phyloP scores from a whole-genome alignment of 1,140 invertebrate species.

The Bradysia coprophila region DNA sequence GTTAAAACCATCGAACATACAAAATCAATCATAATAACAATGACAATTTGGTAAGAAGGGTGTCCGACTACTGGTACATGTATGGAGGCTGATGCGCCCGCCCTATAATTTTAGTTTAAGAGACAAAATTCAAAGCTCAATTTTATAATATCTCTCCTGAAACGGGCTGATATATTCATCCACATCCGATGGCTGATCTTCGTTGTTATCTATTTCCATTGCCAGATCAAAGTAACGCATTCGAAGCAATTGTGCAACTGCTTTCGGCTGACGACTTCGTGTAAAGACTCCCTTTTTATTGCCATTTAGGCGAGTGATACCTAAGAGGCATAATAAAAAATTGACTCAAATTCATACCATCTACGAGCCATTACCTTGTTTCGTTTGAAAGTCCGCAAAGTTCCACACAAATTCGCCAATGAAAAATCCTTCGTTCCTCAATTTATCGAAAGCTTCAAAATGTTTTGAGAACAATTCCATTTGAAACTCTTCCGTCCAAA shows the following conservation, averaged over 20 bases:
- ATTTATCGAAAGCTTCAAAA: conserved; percentile 68
- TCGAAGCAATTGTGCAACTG: conserved; percentile 56
- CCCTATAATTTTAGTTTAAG: no score
- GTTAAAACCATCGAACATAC: no score
- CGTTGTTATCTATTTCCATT: conserved; percentile 35
- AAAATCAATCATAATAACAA: no score
- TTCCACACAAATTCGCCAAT: conserved; percentile 94
- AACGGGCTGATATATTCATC: no score
- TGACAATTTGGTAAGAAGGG: no score
- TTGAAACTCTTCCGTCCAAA: conserved; percentile 90
- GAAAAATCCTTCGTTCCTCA: conserved; percentile 54
- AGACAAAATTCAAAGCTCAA: no score
- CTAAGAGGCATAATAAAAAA: no score
- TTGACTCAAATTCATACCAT: no score
- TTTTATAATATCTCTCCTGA: no score
- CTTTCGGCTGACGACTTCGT: conserved; percentile 68
- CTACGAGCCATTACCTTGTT: conserved; percentile 35
- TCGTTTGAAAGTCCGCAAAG: conserved; percentile 68
- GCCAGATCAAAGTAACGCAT: conserved; percentile 53
- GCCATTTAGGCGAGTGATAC: conserved; percentile 50
- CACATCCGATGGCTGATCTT: no score
- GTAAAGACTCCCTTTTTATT: conserved; percentile 89
- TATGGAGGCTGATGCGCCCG: no score
- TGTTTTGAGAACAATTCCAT: conserved; percentile 57
- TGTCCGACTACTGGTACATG: no score